Evolutionary conservation across 2,888 invertebrate genomes (phyloP).

Genomic region (Cremastobaeus sp.): DNA sequence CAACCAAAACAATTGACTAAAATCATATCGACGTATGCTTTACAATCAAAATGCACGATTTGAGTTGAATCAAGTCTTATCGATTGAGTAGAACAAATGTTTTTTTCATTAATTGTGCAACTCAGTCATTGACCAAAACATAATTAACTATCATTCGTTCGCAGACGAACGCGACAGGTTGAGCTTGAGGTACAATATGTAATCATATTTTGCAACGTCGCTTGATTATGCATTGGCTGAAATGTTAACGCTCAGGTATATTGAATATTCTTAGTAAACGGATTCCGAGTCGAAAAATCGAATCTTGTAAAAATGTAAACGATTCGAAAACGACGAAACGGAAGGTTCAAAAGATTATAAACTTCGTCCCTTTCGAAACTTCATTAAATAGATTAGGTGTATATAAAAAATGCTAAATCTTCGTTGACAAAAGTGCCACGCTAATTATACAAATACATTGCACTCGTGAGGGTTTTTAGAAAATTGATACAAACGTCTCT

Average conservation of each 20-base stretch:
- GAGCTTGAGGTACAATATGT: slow-evolving; percentile 37
- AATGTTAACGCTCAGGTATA: slow-evolving; percentile 5
- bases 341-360: slow-evolving; percentile 18
- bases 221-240: slow-evolving; percentile 30
- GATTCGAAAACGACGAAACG: slow-evolving; percentile 37
- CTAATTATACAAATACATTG: slow-evolving; percentile 40
- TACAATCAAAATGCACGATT: slow-evolving; percentile 34
- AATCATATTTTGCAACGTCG: slow-evolving; percentile 30
- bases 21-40: slow-evolving; percentile 10
- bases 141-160: slow-evolving; percentile 14
- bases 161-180: slow-evolving; percentile 22
- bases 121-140: slow-evolving; percentile 20
- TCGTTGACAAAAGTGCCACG: slow-evolving; percentile 46
- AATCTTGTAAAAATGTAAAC: slow-evolving; percentile 44
- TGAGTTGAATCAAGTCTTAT: slow-evolving; percentile 33
- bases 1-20: slow-evolving; percentile 10
- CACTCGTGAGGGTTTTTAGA: slow-evolving; percentile 32
- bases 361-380: slow-evolving; percentile 16
- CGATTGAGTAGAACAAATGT: slow-evolving; percentile 24
- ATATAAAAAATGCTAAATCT: slow-evolving; percentile 40
- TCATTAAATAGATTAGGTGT: slow-evolving; percentile 23
- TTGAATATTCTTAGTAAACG: slow-evolving; percentile 21
- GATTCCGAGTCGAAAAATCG: slow-evolving; percentile 24
- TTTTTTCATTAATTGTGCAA: slow-evolving; percentile 24
- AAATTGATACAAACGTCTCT: slow-evolving; percentile 41